Percentiles rank a stretch among this genome's conserved stretches.
These are phyloP conservation scores for Saccostrea cuccullata DNA, from an alignment of 1,140 invertebrate genomes.

Conservation along the genomic window DNA sequence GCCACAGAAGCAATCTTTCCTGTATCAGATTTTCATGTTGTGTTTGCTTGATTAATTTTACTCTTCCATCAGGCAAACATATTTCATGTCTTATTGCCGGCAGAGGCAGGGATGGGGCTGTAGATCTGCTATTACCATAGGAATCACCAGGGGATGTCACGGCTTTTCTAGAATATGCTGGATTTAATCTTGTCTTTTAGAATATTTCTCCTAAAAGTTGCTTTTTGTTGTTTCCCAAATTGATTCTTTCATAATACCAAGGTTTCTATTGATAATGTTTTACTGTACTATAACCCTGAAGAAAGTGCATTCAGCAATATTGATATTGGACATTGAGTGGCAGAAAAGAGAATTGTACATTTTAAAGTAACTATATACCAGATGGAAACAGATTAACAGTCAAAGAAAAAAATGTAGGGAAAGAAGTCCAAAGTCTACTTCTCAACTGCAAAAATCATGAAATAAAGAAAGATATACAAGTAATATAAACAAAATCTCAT, in stretches of 20 bases:
- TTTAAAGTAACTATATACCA: too few relatives aligned
- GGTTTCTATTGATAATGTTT: too few relatives aligned
- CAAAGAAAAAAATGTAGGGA: too few relatives aligned
- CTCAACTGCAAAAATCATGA: too few relatives aligned
- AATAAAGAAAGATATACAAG: too few relatives aligned
- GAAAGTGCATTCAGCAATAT: too few relatives aligned
- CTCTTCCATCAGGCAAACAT: background rate
- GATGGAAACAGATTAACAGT: too few relatives aligned
- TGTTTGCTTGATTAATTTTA: conserved; percentile 1
- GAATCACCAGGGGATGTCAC: background rate
- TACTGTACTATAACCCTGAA: too few relatives aligned
- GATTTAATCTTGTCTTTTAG: background rate
- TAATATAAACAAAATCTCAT: too few relatives aligned
- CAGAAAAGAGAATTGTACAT: too few relatives aligned
- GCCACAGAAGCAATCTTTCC: background rate
- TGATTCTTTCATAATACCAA: background rate
- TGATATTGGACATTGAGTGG: too few relatives aligned
- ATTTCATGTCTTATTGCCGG: background rate
- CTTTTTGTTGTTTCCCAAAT: background rate
- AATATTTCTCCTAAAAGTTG: background rate
- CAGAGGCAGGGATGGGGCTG: background rate
- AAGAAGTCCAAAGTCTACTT: too few relatives aligned
- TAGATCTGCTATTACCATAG: background rate
- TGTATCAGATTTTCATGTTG: background rate
- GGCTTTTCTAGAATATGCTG: background rate